Base-by-base conservation (phyloP, 2,888 invertebrate species). In the Harpalus rubripes region DNA sequence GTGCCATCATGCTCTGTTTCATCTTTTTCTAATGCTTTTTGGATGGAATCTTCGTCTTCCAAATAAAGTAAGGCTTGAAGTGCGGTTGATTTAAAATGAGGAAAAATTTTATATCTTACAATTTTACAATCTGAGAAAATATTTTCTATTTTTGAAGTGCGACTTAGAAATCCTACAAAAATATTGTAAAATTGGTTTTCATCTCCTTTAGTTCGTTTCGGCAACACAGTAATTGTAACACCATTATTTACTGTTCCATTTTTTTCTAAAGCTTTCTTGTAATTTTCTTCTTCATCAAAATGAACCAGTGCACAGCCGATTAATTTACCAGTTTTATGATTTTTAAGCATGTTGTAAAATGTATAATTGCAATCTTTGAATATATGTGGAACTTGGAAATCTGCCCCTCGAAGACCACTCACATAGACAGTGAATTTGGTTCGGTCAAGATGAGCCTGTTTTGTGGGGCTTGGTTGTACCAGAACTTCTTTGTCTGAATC, bases 11-110 rank as follows among this genome's bases (percentile, higher is more conserved):
- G 8, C 8, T 59, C 59, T 16, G 59, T 59, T 59, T 1, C 0
- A 59, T 59, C 16, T 59, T 16, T 15, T n/a, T 18, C 15, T 59
- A 59, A 59, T 18, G 59, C 59, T 59, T 59, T 59, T 18, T 59
- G 16, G 8, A 59, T 16, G 16, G 6, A 59, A 18, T 59, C 59
- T 4, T 59, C 59, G 16, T 59, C 59, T 16, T 59, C 16, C 7
- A 59, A 18, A 59, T 16, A 3, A 7, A 59, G 16, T 8, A 59
- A 5, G 8, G 56, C n/a, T n/a, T n/a, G n/a, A n/a, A n/a, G n/a
- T n/a, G n/a, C n/a, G n/a, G n/a, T n/a, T 8, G 10, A 52, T 52
- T 52, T 52, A 52, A 5, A 52, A 52, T 52, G 52, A 52, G 8
- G 8, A 16, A 59, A 0, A 15, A 59, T 59, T 6, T 12, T 59